Evolutionary conservation across 2,888 invertebrate species (phyloP), one percentile per base, ranked within the genome.

Genomic region (Lasioglossum villosulum): DNA sequence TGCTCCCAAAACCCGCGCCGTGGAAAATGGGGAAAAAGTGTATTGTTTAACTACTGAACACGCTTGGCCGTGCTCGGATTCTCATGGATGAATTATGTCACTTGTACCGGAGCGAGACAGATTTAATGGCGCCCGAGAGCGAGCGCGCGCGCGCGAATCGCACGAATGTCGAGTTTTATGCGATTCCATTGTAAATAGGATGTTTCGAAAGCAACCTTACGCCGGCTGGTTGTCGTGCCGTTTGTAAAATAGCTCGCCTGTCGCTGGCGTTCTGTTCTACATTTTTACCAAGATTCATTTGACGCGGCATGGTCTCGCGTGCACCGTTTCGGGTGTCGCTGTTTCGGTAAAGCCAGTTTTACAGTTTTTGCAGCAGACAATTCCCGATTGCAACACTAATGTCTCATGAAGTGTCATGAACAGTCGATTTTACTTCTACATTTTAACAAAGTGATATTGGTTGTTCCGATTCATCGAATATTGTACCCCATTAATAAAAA

Each of bases 31-130:
- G 63, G 30, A 63, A 63, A 63, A 63, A 63, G 30, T 63, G 63
- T 16, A 63, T 63, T 63, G 30, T 63, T 42, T 39, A 63, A 63
- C 30, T 63, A 63, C 63, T 16, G 63, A 63, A 63, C 63, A 63
- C 63, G 63, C 63, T 30, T 30, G 63, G 63, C 63, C 30, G 63
- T 30, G 63, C 63, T 63, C 63, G 63, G 63, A 63, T 63, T 30
- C 63, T 63, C 63, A 63, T 30, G 63, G 63, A 63, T 63, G 63
- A 63, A 63, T 63, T 63, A 63, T 63, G 63, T 63, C 30, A 63
- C 30, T 63, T 30, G 63, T 63, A 19, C 30, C 30, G 63, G 30
- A 30, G 16, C 63, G 63, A 63, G 63, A 63, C 30, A 63, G 63
- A 63, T 63, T 63, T 63, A 63, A 63, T 63, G 63, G 16, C 63